Evolutionary conservation across 1,140 invertebrate genomes (phyloP).

Genomic region (Zaprionus taronus): DNA sequence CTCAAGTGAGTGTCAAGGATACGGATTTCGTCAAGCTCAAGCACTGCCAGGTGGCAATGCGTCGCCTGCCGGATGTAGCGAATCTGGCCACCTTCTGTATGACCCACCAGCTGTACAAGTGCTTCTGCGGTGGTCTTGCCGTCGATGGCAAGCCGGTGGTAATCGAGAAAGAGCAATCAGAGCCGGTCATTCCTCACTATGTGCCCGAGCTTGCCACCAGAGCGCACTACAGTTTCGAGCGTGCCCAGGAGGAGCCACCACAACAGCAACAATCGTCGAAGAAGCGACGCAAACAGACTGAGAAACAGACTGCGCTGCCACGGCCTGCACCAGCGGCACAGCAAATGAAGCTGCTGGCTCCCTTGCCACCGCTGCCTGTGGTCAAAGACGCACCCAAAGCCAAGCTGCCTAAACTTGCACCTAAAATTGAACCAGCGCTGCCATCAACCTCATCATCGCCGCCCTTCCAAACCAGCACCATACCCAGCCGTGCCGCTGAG

Average conservation of each 20-base stretch:
- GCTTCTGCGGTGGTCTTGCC: conserved; percentile 71
- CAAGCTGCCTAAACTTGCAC: background rate
- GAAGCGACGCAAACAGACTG: conserved; percentile 50
- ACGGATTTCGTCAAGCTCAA: conserved; percentile 62
- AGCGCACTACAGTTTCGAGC: conserved; percentile 75
- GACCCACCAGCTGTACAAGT: conserved; percentile 82
- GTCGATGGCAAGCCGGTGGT: conserved; percentile 67
- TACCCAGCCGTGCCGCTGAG: conserved; percentile 37
- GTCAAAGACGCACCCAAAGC: background rate
- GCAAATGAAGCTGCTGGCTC: background rate
- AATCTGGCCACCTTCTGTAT: conserved; percentile 79
- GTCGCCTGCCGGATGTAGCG: conserved; percentile 59
- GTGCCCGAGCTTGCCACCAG: conserved; percentile 58
- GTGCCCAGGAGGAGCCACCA: conserved; percentile 44
- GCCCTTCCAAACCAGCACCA: background rate
- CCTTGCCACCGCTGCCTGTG: background rate
- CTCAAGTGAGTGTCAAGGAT: conserved; percentile 54
- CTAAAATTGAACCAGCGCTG: background rate
- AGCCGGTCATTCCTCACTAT: conserved; percentile 40
- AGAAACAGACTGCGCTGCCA: conserved; percentile 11
- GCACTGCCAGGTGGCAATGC: conserved; percentile 69
- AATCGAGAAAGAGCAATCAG: conserved; percentile 67
- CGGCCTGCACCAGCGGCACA: background rate
- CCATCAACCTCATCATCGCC: background rate
- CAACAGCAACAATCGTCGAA: conserved; percentile 26